Conservation (phyloP, 2,797 vertebrate species). For the Miichthys miiuy region DNA sequence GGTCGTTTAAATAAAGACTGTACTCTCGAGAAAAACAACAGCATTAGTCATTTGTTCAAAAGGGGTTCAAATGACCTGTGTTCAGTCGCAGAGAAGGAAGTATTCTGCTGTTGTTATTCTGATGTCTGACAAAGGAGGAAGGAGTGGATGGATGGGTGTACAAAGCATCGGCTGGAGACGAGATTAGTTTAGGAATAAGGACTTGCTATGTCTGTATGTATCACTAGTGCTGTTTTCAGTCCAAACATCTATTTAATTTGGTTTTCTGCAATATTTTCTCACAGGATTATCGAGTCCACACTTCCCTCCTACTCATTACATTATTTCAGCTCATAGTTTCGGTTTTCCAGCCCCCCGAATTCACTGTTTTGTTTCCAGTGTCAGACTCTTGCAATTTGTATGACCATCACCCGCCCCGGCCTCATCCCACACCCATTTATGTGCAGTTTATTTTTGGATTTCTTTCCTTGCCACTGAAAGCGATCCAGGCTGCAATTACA, state of each 20-base stretch:
- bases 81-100: background rate
- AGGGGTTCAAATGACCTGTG: background rate
- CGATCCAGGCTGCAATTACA: background rate
- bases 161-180: background rate
- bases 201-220: background rate
- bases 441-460: background rate
- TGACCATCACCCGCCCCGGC: background rate
- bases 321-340: background rate
- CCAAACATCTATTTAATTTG: background rate
- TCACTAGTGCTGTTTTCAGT: too few relatives aligned
- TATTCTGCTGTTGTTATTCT: background rate
- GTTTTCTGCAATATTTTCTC: background rate
- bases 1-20: background rate
- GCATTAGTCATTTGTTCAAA: background rate
- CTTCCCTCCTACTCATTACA: background rate
- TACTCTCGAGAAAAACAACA: background rate
- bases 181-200: background rate
- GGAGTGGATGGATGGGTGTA: background rate
- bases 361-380: too few relatives aligned
- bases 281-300: background rate
- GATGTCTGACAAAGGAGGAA: background rate
- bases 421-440: background rate
- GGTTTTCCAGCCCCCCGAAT: background rate
- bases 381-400: background rate
- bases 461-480: background rate